Percentiles rank a stretch among this genome's conserved stretches.
Conservation (phyloP, 30 jellyfish, hydroid and myxozoan genomes). For the Phacellophora camtschatica region DNA sequence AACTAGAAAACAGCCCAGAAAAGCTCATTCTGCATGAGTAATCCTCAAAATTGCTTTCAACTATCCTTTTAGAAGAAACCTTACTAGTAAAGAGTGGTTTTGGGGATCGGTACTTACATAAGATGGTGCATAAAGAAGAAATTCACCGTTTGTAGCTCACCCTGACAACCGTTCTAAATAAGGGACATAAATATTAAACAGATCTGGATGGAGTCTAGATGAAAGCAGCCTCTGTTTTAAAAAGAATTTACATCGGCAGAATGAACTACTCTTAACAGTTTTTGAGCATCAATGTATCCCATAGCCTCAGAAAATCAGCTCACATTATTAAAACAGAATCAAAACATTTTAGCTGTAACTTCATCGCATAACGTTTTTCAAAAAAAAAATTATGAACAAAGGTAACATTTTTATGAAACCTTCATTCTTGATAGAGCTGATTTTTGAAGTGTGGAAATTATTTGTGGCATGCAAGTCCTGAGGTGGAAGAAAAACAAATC, state of each 20-base stretch:
- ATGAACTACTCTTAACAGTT: conserved; percentile 9
- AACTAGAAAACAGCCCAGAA: conserved; percentile 51
- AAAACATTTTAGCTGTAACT: too few relatives aligned
- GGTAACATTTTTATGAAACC: too few relatives aligned
- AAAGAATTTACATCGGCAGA: neutral
- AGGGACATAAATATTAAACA: neutral
- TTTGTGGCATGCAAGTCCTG: conserved; percentile 20
- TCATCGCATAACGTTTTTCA: too few relatives aligned
- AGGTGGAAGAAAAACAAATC: conserved; percentile 1
- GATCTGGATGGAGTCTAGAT: conserved; percentile 1
- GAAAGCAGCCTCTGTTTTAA: neutral
- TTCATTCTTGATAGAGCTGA: conserved; percentile 11
- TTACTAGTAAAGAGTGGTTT: too few relatives aligned
- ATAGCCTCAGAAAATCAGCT: conserved; percentile 17
- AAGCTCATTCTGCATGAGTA: conserved; percentile 1
- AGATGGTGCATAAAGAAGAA: too few relatives aligned
- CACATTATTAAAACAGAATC: too few relatives aligned
- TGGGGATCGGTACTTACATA: too few relatives aligned
- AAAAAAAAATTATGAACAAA: too few relatives aligned
- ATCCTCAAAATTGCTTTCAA: neutral
- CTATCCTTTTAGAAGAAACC: too few relatives aligned
- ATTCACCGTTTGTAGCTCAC: too few relatives aligned
- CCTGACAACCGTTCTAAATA: too few relatives aligned
- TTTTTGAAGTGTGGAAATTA: neutral
- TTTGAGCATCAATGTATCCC: conserved; percentile 36